These are phyloP conservation scores for Mellivora capensis DNA, from an alignment of 2,113 vertebrate genomes.

Conservation along the genomic window DNA sequence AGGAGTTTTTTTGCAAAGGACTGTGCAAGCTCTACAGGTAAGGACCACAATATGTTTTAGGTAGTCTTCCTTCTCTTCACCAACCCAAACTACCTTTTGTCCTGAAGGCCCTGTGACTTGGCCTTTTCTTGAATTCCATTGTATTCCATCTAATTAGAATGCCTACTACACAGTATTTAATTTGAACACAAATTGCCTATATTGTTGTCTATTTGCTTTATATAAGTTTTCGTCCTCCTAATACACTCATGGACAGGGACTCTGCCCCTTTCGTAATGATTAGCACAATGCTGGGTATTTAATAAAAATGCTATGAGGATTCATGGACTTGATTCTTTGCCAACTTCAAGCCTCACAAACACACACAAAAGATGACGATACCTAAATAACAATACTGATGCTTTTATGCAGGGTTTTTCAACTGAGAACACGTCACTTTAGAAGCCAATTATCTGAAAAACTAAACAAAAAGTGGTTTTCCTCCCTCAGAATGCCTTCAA, in stretches of 20 bases:
- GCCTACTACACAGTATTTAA: background rate
- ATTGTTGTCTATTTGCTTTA: background rate
- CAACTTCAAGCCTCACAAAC: background rate
- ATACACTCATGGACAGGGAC: background rate
- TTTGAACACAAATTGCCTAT: background rate
- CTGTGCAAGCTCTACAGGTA: background rate
- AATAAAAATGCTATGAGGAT: background rate
- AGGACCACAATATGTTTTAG: background rate
- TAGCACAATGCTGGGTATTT: background rate
- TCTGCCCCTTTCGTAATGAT: background rate
- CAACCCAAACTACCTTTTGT: background rate
- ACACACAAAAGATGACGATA: background rate
- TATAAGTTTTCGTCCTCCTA: background rate
- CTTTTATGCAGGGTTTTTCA: background rate
- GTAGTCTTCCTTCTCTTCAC: background rate
- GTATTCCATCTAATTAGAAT: background rate
- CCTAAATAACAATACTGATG: background rate
- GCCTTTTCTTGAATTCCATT: background rate
- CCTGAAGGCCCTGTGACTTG: background rate
- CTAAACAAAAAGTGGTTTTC: background rate
- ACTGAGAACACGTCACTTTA: background rate
- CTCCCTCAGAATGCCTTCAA: background rate
- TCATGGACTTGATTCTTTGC: background rate
- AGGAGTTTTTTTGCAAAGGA: background rate
- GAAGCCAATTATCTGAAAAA: background rate